Base-by-base conservation (phyloP, 2,888 invertebrate species). In the Erebia ligea region DNA sequence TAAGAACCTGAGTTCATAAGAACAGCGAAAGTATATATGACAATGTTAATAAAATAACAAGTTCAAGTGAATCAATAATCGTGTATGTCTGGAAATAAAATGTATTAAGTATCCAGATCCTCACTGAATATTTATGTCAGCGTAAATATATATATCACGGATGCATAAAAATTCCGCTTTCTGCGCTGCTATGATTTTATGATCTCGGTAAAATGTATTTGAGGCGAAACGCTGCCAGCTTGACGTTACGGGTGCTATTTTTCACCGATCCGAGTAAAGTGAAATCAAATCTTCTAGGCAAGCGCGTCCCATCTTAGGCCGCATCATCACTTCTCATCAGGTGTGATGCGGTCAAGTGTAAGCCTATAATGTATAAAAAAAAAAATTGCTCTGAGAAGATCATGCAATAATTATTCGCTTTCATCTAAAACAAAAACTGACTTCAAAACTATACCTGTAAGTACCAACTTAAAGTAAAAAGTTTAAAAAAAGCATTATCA, bases 201-300 rank as follows among this genome's bases (percentile, higher is more conserved):
- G 70, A 71, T 69, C 63, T 69, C 66, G 54, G 73, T 63, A 73
- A 73, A 70, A 70, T 73, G 59, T 69, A 69, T 63, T 73, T 67
- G 58, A 59, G 54, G 61, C 56, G 68, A 73, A 68, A 70, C 58
- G 61, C 58, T 68, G 57, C 57, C 68, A 63, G 45, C 66, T 70
- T 52, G 59, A 68, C 42, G 66, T 73, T 68, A 57, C 66, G 57
- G 54, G 64, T 34, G 34, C 52, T 68, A 68, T 70, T 68, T 70
- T 70, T 65, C 66, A 68, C 45, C 61, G 45, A 64, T 59, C 48
- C 15, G 21, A n/a, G 64, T 52, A 50, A 63, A 63, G 11, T 61
- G 11, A n/a, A 45, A 42, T 42, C 45, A 13, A n/a, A n/a, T n/a
- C n/a, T n/a, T n/a, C n/a, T n/a, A n/a, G n/a, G n/a, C n/a, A n/a